Conservation (phyloP, 53 echinoderm and acorn worm genomes). For the Echinarachnius parma region DNA sequence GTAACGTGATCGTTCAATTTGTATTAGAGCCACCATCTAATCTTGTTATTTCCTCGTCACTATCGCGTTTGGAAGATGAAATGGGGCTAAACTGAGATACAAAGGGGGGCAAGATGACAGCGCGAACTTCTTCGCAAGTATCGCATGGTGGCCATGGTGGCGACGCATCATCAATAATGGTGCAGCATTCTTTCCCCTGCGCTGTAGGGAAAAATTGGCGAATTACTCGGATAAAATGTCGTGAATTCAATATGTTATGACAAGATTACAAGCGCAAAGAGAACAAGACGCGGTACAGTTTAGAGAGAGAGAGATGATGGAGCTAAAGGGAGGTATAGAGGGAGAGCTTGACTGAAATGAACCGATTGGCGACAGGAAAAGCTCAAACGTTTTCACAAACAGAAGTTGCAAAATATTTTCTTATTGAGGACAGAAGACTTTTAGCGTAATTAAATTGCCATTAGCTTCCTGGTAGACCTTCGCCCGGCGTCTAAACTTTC, state of each 20-base stretch:
- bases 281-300: background rate
- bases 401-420: slow-evolving; percentile 34
- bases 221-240: slow-evolving; percentile 38
- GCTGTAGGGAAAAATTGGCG: slow-evolving; percentile 32
- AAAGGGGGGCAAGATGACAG: too few species aligned
- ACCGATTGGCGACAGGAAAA: slow-evolving; percentile 2
- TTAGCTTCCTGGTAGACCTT: slow-evolving; percentile 50
- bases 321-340: background rate
- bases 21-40: slow-evolving; percentile 31
- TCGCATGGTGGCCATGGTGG: too few species aligned
- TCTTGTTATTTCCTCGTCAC: slow-evolving; percentile 46
- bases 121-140: too few species aligned
- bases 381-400: too few species aligned
- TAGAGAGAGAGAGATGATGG: background rate
- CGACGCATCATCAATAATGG: slow-evolving; percentile 37
- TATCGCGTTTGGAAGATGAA: too few species aligned
- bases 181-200: slow-evolving; percentile 25
- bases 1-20: slow-evolving; percentile 45
- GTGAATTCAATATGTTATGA: slow-evolving; percentile 49
- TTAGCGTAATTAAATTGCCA: slow-evolving; percentile 55
- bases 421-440: slow-evolving; percentile 40
- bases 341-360: too few species aligned
- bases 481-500: slow-evolving; percentile 50
- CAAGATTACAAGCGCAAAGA: slow-evolving; percentile 15
- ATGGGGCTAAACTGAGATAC: background rate